phyloP scores from a whole-genome alignment of 2,888 invertebrate species.

The Gymnoscelis rufifasciata region DNA sequence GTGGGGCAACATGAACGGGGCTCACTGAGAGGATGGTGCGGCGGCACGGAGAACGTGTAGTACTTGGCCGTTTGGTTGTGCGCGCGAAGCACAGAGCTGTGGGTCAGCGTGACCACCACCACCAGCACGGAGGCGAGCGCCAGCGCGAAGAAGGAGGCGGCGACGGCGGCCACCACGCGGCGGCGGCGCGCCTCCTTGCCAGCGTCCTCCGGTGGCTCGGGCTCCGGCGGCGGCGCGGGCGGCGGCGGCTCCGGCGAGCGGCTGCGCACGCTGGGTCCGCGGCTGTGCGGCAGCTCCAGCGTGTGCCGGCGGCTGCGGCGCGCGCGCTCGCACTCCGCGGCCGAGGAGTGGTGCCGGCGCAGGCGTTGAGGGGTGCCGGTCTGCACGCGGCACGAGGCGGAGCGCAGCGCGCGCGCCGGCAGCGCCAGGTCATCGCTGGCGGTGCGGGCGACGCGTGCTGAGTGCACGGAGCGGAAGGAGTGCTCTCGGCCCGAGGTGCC shows the following conservation, averaged over 20 bases:
- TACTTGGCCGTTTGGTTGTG: constrained; percentile 82
- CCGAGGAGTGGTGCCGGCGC: constrained; percentile 72
- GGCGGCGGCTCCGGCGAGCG: constrained; percentile 66
- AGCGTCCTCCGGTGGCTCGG: constrained; percentile 73
- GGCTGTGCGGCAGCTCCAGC: constrained; percentile 64
- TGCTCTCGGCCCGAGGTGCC: constrained; percentile 66
- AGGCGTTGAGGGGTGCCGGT: constrained; percentile 70
- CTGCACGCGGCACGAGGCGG: constrained; percentile 69
- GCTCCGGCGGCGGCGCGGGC: constrained; percentile 55
- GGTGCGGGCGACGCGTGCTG: constrained; percentile 66
- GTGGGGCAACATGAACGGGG: constrained; percentile 80
- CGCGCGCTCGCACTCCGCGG: constrained; percentile 72
- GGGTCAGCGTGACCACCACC: constrained; percentile 87
- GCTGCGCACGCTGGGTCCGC: constrained; percentile 70
- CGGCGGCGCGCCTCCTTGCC: constrained; percentile 83
- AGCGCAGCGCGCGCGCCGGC: constrained; percentile 70
- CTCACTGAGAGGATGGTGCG: constrained; percentile 80
- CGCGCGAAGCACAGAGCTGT: constrained; percentile 82
- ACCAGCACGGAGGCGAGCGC: constrained; percentile 86
- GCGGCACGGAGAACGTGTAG: constrained; percentile 81
- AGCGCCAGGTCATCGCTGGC: constrained; percentile 74
- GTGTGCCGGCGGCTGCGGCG: constrained; percentile 69
- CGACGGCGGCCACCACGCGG: constrained; percentile 84
- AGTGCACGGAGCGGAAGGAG: constrained; percentile 71
- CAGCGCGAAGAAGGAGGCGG: constrained; percentile 85